Evolutionary conservation across 1,140 invertebrate species (phyloP).

Genomic region (Ostrea denselamellosa): DNA sequence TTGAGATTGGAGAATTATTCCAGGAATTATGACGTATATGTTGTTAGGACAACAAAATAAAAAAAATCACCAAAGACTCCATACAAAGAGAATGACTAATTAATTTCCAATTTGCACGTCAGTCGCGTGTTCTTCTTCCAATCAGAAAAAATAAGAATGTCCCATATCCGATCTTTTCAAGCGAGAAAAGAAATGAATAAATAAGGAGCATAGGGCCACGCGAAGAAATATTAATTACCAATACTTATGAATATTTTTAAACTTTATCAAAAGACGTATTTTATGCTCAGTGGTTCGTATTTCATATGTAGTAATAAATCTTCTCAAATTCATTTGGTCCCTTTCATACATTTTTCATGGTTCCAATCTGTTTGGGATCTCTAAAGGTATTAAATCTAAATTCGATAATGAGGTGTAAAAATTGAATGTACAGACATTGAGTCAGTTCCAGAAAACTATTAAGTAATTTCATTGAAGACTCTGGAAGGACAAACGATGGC

Average conservation of each 20-base stretch:
- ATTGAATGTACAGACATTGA: not conserved
- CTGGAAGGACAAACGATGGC: not conserved
- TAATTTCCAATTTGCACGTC: not conserved
- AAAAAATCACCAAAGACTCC: not conserved
- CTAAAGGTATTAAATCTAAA: conserved; percentile 21
- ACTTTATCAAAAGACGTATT: conserved; percentile 36
- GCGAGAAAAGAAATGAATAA: conserved; percentile 20
- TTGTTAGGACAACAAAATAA: not conserved
- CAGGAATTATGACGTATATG: no score
- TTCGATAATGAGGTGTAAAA: conserved; percentile 2
- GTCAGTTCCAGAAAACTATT: not conserved
- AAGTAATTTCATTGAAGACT: not conserved
- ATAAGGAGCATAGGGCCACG: not conserved
- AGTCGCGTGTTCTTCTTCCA: not conserved
- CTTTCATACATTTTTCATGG: conserved; percentile 38
- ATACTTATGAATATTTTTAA: conserved; percentile 27
- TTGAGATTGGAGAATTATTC: no score
- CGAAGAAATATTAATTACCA: conserved; percentile 33
- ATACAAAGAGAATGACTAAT: conserved; percentile 24
- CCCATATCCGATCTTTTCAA: not conserved
- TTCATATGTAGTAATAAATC: conserved; percentile 32
- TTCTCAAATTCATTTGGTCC: conserved; percentile 25
- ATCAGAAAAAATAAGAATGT: not conserved
- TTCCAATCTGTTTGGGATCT: not conserved
- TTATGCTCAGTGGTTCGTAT: conserved; percentile 1